Conservation (phyloP, 1,140 invertebrate genomes). For the Thrips palmi region DNA sequence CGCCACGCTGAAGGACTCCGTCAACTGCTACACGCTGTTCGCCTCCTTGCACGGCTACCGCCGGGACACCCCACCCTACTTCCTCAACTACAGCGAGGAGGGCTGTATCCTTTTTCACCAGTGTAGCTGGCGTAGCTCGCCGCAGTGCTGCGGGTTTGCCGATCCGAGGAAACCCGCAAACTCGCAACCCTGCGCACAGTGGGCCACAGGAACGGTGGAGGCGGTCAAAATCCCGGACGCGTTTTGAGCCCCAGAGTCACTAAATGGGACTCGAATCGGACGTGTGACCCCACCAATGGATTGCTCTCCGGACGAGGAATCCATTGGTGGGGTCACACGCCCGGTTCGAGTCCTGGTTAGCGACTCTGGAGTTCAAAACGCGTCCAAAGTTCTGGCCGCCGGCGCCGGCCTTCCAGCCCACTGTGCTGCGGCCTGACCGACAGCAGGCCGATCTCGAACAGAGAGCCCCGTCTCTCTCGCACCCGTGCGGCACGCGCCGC, state of each 20-base stretch:
- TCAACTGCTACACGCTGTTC: constrained; percentile 40
- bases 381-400: too few species aligned
- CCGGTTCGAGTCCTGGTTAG: too few species aligned
- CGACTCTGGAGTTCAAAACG: too few species aligned
- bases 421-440: neutral
- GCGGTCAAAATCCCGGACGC: neutral
- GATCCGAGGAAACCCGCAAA: too few species aligned
- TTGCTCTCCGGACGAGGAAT: too few species aligned
- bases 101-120: constrained; percentile 36
- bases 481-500: neutral
- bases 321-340: too few species aligned
- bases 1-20: constrained; percentile 30
- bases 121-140: neutral
- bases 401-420: too few species aligned
- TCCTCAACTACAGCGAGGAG: constrained; percentile 37
- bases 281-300: neutral
- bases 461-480: neutral
- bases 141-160: neutral
- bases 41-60: constrained; percentile 39
- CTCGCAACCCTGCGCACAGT: too few species aligned
- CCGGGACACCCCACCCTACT: constrained; percentile 20
- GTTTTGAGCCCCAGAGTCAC: neutral
- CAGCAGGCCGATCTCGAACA: neutral
- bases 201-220: too few species aligned
- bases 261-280: neutral